Conservation (phyloP, 2,797 vertebrate genomes). For the Mormyrops boulengeri region DNA sequence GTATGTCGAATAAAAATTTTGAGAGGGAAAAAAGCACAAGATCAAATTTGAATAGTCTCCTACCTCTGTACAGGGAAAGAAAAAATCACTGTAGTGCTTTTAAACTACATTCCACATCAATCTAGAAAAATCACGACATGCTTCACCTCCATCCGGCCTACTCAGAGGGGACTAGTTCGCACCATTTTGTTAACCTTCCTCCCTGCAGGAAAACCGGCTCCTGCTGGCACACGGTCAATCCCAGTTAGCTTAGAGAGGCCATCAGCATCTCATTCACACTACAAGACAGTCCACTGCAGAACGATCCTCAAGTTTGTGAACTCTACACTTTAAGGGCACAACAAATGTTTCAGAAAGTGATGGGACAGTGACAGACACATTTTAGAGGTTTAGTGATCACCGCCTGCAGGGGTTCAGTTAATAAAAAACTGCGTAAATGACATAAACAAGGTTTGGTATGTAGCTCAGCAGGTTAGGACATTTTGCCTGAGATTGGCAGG, state of each 20-base stretch:
- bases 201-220: not conserved
- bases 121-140: constrained; percentile 2
- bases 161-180: constrained; percentile 1
- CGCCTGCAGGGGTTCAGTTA: not conserved
- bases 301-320: not conserved
- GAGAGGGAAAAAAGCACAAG: not conserved
- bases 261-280: not conserved
- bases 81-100: not conserved
- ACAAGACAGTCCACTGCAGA: not conserved
- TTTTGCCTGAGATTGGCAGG: not conserved
- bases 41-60: constrained; percentile 6
- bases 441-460: not conserved
- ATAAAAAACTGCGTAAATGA: not conserved
- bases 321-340: not conserved
- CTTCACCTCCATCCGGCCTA: not conserved
- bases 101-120: constrained; percentile 14
- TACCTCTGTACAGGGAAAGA: not conserved
- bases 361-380: not conserved
- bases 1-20: not conserved
- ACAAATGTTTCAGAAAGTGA: not conserved
- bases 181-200: constrained; percentile 14
- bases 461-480: not conserved
- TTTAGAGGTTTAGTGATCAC: not conserved
- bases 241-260: not conserved
- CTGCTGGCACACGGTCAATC: not conserved